Evolutionary conservation across 2,113 vertebrate species (phyloP).

Genomic region (Mellivora capensis): DNA sequence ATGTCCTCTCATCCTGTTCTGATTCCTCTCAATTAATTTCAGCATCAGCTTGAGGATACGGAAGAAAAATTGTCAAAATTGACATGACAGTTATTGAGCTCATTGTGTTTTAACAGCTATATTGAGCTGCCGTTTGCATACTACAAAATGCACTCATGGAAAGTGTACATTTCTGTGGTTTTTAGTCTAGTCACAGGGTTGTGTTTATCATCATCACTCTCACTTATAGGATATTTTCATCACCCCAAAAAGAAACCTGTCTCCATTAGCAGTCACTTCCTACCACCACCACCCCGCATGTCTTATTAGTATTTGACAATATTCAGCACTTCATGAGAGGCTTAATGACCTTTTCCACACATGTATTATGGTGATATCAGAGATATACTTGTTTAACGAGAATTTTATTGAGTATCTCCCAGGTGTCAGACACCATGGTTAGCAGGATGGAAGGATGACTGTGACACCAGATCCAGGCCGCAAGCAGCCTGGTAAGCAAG

Average conservation of each 20-base stretch:
- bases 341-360: background rate
- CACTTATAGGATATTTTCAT: background rate
- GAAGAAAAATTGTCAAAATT: background rate
- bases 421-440: background rate
- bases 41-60: background rate
- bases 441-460: background rate
- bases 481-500: background rate
- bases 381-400: background rate
- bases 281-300: background rate
- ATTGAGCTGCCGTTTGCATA: background rate
- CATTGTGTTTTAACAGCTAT: background rate
- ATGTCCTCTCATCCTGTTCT: background rate
- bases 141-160: background rate
- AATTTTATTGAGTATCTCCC: background rate
- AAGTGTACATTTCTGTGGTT: background rate
- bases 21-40: background rate
- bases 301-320: background rate
- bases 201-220: background rate
- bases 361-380: background rate
- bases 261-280: background rate
- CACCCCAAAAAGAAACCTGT: background rate
- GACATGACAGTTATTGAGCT: background rate
- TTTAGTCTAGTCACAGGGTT: background rate
- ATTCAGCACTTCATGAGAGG: background rate
- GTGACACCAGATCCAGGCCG: background rate